Evolutionary conservation across 1,140 invertebrate genomes (phyloP).

Genomic region (Ooceraea biroi): DNA sequence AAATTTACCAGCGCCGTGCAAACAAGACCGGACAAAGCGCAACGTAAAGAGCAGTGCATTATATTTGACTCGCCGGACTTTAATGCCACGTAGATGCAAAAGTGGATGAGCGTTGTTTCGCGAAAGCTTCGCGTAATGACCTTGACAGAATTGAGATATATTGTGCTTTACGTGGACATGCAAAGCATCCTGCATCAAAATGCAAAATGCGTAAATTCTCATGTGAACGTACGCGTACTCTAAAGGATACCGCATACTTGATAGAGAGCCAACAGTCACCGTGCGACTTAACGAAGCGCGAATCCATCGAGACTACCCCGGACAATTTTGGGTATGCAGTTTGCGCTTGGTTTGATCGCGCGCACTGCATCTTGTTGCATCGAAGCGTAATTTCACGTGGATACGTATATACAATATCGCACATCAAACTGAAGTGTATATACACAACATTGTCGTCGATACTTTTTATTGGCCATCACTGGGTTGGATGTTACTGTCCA

Average conservation of each 20-base stretch:
- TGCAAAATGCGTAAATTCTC: neutral
- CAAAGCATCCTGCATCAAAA: neutral
- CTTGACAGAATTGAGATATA: neutral
- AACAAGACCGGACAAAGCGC: slow-evolving; percentile 32
- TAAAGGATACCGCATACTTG: neutral
- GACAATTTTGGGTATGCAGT: slow-evolving; percentile 1
- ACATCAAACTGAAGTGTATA: too few species aligned
- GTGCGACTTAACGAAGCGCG: slow-evolving; percentile 14
- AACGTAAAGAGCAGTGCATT: slow-evolving; percentile 10
- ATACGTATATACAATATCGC: neutral
- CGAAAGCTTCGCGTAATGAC: slow-evolving; percentile 16
- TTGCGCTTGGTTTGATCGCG: neutral
- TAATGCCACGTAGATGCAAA: slow-evolving; percentile 40
- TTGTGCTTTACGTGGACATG: neutral
- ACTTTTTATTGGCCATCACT: slow-evolving; percentile 11
- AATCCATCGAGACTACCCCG: neutral
- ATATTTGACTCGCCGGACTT: slow-evolving; percentile 28
- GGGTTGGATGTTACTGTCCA: neutral
- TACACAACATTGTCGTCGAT: neutral
- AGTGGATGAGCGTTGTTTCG: slow-evolving; percentile 11
- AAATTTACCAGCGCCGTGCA: slow-evolving; percentile 29
- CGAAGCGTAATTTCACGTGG: neutral
- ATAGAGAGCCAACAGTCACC: neutral
- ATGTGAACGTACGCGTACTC: neutral
- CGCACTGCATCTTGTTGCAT: neutral